Conservation (phyloP, 2,113 vertebrate genomes). For the Budorcas taxicolor region DNA sequence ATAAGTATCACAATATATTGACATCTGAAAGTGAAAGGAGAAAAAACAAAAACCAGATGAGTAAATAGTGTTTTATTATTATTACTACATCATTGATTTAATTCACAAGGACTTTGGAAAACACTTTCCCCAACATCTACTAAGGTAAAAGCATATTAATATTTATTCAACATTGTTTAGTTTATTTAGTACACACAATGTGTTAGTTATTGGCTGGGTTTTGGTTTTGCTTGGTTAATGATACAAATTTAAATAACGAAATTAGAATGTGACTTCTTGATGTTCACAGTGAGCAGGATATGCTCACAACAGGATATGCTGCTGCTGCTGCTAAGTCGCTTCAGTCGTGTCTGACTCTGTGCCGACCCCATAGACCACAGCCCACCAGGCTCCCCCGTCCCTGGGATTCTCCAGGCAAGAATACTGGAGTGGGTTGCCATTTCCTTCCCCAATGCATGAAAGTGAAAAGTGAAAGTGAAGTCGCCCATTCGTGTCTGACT, state of each 20-base stretch:
- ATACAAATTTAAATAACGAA: not conserved
- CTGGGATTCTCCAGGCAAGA: too few relatives aligned
- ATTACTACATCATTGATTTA: not conserved
- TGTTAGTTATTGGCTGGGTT: not conserved
- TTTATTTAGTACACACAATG: not conserved
- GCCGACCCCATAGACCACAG: rapidly evolving
- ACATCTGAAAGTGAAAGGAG: not conserved
- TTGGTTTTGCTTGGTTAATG: not conserved
- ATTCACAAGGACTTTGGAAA: not conserved
- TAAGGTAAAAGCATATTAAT: not conserved
- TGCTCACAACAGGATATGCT: not conserved
- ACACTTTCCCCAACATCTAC: not conserved
- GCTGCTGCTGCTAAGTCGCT: too few relatives aligned
- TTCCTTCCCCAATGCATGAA: too few relatives aligned
- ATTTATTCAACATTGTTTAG: not conserved
- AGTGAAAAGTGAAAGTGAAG: too few relatives aligned
- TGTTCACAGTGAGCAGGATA: not conserved
- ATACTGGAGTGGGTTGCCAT: too few relatives aligned
- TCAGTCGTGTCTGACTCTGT: too few relatives aligned
- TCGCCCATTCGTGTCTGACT: too few relatives aligned
- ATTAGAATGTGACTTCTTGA: not conserved
- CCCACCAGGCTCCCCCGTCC: too few relatives aligned
- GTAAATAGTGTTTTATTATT: not conserved
- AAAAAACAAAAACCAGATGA: not conserved
- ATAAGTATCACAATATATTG: not conserved